Conservation (phyloP, 92 coral and sea anemone genomes). For the Blastomussa wellsi region DNA sequence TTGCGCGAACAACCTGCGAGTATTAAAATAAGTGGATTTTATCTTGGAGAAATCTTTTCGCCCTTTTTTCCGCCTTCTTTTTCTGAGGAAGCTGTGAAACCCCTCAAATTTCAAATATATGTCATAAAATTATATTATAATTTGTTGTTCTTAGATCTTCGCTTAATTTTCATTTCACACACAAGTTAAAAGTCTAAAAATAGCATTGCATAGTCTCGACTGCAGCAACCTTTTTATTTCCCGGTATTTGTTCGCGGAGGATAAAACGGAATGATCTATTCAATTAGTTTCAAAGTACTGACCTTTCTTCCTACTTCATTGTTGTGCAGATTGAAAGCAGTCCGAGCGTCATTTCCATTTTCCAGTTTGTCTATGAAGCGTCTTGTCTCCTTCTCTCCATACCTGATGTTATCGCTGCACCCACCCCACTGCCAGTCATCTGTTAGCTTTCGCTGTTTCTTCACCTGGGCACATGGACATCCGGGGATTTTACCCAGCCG, state of each 20-base stretch:
- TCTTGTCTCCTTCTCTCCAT: constrained; percentile 68
- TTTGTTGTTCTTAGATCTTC: no score
- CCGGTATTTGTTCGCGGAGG: not conserved
- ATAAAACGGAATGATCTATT: no score
- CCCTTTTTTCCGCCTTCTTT: no score
- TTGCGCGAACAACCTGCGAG: constrained; percentile 71
- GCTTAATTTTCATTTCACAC: no score
- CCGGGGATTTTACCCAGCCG: constrained; percentile 68
- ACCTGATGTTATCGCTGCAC: constrained; percentile 74
- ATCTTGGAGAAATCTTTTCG: no score
- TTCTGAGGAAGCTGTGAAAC: no score
- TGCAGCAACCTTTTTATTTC: no score
- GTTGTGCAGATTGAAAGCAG: constrained; percentile 68
- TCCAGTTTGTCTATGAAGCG: constrained; percentile 79
- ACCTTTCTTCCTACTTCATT: constrained; percentile 85
- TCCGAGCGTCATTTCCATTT: constrained; percentile 48
- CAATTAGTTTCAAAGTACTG: not conserved
- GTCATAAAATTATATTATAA: no score
- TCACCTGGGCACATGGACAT: constrained; percentile 62
- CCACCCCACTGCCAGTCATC: constrained; percentile 71
- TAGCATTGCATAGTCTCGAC: no score
- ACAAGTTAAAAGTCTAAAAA: no score
- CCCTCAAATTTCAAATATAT: no score
- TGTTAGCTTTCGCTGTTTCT: not conserved
- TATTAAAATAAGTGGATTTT: no score